Evolutionary conservation across 2,113 vertebrate genomes (phyloP).

Genomic region (Tachuris rubrigastra): DNA sequence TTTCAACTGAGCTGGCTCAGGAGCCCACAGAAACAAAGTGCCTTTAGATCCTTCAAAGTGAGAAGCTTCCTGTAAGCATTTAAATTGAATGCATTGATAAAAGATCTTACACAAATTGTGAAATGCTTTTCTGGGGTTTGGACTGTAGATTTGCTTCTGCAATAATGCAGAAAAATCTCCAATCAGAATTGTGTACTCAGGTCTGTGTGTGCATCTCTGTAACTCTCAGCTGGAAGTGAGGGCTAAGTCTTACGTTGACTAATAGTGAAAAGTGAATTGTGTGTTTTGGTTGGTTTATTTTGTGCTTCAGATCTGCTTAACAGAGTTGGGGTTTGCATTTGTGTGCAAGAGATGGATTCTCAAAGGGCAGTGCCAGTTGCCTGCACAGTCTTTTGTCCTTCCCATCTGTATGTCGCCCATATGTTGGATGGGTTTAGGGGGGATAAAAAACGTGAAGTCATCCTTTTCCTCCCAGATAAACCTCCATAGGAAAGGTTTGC

Average conservation of each 20-base stretch:
- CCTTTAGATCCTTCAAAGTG: neutral
- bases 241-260: neutral
- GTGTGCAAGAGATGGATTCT: neutral
- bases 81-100: neutral
- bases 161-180: neutral
- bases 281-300: neutral
- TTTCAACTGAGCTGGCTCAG: neutral
- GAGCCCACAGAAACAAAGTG: neutral
- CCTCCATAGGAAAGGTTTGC: neutral
- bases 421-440: neutral
- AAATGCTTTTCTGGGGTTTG: neutral
- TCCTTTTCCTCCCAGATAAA: neutral
- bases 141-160: neutral
- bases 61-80: neutral
- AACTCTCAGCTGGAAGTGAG: neutral
- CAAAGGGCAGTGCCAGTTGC: neutral
- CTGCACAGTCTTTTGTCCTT: neutral
- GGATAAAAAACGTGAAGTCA: neutral
- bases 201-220: neutral
- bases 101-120: neutral
- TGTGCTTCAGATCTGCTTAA: neutral
- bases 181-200: accelerated
- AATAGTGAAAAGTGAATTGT: neutral
- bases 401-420: neutral
- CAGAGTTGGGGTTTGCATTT: neutral